phyloP scores from a whole-genome alignment of 2,797 vertebrate species.

The Bufotes viridis region DNA sequence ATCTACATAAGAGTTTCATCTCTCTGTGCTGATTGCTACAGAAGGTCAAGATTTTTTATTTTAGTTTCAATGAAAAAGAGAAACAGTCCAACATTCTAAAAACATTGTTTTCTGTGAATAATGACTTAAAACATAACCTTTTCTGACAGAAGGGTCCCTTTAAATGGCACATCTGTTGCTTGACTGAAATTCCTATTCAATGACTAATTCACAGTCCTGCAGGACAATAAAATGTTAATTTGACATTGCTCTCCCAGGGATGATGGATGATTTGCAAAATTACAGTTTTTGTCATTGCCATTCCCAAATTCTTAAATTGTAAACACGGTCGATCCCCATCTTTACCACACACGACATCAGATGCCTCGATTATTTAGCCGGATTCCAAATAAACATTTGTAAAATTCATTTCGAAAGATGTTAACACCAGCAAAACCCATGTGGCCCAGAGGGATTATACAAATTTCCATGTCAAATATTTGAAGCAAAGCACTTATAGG shows the following conservation, averaged over 20 bases:
- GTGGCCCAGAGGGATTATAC: conserved; percentile 83
- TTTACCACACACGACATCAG: conserved; percentile 74
- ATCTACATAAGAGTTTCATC: too few relatives aligned
- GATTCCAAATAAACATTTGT: conserved; percentile 83
- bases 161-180: background rate
- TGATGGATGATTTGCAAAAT: conserved; percentile 64
- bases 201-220: background rate
- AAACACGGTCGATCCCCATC: conserved; percentile 70
- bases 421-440: conserved; percentile 81
- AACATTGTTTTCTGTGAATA: too few relatives aligned
- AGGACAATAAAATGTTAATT: conserved; percentile 60
- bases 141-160: background rate
- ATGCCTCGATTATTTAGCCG: conserved; percentile 79
- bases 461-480: conserved; percentile 88
- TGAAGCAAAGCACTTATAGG: conserved; percentile 81
- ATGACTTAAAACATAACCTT: too few relatives aligned
- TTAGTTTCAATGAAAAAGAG: too few relatives aligned
- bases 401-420: conserved; percentile 84
- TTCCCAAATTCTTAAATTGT: conserved; percentile 60
- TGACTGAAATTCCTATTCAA: background rate
- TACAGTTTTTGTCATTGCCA: conserved; percentile 74
- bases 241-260: conserved; percentile 61
- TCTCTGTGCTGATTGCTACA: too few relatives aligned
- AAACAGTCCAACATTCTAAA: too few relatives aligned
- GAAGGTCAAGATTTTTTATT: too few relatives aligned